These are phyloP conservation scores for Bathynomus jamesi DNA, from an alignment of 1,140 invertebrate species.

Conservation along the genomic window DNA sequence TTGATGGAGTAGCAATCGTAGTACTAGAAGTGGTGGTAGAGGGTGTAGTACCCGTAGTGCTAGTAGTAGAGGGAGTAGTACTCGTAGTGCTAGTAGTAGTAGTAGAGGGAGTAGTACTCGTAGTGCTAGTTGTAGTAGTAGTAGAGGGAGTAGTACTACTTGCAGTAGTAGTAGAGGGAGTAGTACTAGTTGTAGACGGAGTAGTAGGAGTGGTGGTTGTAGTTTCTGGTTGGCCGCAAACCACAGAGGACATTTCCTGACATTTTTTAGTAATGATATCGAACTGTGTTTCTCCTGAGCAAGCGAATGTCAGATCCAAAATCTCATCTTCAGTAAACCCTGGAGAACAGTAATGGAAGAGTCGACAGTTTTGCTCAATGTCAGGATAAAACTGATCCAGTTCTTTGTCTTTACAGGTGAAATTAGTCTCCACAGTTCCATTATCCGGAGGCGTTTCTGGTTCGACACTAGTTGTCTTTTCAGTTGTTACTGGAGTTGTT, in stretches of 20 bases:
- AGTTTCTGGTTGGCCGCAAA: constrained; percentile 9
- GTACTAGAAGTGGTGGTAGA: too few relatives aligned
- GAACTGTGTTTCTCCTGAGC: constrained; percentile 51
- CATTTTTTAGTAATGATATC: constrained; percentile 51
- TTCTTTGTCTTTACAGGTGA: constrained; percentile 52
- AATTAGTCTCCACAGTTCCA: constrained; percentile 38
- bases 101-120: background rate
- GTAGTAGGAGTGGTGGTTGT: constrained; percentile 6
- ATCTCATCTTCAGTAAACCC: constrained; percentile 51
- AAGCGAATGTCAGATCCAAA: constrained; percentile 54
- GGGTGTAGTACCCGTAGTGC: too few relatives aligned
- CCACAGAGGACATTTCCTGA: constrained; percentile 35
- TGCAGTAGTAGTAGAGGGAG: background rate
- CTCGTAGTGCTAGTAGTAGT: background rate
- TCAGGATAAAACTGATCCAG: constrained; percentile 53
- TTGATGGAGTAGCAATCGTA: too few relatives aligned
- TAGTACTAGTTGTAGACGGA: background rate
- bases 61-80: constrained; percentile 6
- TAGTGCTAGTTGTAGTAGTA: constrained; percentile 6
- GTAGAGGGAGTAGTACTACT: background rate
- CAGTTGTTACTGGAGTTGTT: background rate
- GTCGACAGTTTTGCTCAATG: constrained; percentile 48
- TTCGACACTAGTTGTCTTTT: background rate
- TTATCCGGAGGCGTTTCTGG: constrained; percentile 6
- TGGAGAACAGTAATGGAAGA: constrained; percentile 55